Conservation (phyloP, 2,888 invertebrate species). For the Athalia circularis region DNA sequence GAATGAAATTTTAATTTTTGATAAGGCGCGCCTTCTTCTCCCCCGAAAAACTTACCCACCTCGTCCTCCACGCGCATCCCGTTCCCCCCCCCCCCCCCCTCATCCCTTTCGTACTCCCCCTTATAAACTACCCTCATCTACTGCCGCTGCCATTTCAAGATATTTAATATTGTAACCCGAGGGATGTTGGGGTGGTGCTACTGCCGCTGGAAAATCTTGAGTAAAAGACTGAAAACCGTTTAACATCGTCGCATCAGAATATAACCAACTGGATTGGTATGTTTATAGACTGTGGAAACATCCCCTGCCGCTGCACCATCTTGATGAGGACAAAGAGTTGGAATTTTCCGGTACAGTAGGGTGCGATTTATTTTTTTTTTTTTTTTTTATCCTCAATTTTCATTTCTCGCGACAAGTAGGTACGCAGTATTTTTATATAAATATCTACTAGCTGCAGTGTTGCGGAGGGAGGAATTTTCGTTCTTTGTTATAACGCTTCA, state of each 20-base stretch:
- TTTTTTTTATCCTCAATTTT: slow-evolving; percentile 29
- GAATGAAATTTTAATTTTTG: slow-evolving; percentile 73
- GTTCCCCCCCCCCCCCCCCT: slow-evolving; percentile 49
- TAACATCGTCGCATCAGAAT: neutral
- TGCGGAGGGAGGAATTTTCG: neutral
- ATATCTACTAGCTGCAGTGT: neutral
- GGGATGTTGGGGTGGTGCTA: slow-evolving; percentile 51
- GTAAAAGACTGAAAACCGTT: slow-evolving; percentile 40
- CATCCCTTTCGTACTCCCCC: neutral
- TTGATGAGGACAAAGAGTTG: slow-evolving; percentile 30
- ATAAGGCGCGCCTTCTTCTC: slow-evolving; percentile 62
- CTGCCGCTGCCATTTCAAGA: slow-evolving; percentile 49
- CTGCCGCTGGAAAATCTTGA: neutral
- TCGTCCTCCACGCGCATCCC: slow-evolving; percentile 39
- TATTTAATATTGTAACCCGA: slow-evolving; percentile 52
- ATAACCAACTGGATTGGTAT: no score
- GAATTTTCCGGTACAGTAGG: slow-evolving; percentile 22
- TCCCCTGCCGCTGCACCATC: neutral
- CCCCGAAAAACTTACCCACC: slow-evolving; percentile 40
- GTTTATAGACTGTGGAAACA: neutral
- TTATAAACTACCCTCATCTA: slow-evolving; percentile 43
- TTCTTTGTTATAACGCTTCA: neutral
- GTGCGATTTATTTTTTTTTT: slow-evolving; percentile 13
- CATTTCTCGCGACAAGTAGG: slow-evolving; percentile 13
- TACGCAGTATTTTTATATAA: no score